These are phyloP conservation scores for Pipistrellus pipistrellus DNA, from an alignment of 2,797 vertebrate species.

Conservation along the genomic window DNA sequence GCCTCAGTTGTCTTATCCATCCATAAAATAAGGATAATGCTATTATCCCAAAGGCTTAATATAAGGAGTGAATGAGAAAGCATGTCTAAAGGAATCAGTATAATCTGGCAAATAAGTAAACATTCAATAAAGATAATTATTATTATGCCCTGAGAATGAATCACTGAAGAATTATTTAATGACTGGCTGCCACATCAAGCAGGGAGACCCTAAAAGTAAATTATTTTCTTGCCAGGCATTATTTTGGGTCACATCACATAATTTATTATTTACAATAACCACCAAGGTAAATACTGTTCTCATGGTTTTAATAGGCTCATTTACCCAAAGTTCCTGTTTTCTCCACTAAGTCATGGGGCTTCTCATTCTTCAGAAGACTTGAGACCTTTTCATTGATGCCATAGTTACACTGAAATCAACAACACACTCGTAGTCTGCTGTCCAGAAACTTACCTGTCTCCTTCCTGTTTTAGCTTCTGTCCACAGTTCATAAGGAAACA, in stretches of 20 bases:
- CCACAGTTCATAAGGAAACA: not conserved
- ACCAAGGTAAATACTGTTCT: not conserved
- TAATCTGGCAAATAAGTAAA: not conserved
- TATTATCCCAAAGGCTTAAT: not conserved
- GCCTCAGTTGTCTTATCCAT: not conserved
- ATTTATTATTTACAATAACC: constrained; percentile 6
- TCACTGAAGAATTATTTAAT: constrained; percentile 9
- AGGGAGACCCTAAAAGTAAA: not conserved
- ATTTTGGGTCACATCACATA: not conserved
- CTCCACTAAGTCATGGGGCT: not conserved
- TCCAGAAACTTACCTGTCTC: not conserved
- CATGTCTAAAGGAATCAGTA: not conserved
- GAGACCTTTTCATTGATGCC: not conserved
- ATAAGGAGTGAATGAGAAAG: not conserved
- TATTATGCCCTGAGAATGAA: not conserved
- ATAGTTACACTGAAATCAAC: not conserved
- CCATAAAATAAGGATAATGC: not conserved
- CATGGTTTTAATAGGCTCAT: not conserved
- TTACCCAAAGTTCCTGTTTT: not conserved
- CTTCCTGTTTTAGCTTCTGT: not conserved
- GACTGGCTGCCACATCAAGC: not conserved
- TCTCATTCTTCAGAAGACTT: not conserved
- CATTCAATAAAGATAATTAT: not conserved
- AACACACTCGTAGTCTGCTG: not conserved
- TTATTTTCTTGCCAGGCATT: not conserved